Conservation (phyloP, 2,113 vertebrate genomes). For the Corvus hawaiiensis region DNA sequence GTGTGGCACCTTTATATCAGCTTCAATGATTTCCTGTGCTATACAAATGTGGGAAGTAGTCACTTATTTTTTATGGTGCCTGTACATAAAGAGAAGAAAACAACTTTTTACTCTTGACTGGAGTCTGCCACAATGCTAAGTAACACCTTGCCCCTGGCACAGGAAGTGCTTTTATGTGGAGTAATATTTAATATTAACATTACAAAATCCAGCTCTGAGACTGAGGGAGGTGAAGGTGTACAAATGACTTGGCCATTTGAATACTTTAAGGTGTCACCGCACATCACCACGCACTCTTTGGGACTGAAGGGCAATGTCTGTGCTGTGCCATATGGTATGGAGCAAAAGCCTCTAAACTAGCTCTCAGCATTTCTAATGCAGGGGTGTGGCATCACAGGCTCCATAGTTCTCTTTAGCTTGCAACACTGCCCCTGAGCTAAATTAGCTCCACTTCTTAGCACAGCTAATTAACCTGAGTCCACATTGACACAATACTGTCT, state of each 20-base stretch:
- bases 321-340: fast-evolving
- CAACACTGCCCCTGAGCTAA: neutral
- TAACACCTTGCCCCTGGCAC: neutral
- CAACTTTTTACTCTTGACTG: neutral
- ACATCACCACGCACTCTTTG: neutral
- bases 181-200: neutral
- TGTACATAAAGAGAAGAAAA: neutral
- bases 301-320: neutral
- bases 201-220: neutral
- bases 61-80: neutral
- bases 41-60: neutral
- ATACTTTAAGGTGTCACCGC: neutral
- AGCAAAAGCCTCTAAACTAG: neutral
- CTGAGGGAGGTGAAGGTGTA: neutral
- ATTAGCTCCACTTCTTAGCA: neutral
- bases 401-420: neutral
- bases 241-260: neutral
- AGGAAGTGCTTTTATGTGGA: neutral
- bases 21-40: neutral
- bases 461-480: neutral
- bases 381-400: neutral
- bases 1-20: neutral
- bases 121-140: neutral
- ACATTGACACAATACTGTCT: neutral
- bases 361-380: neutral